These are phyloP conservation scores for Leptodirus hochenwartii DNA, from an alignment of 2,888 invertebrate genomes.

Conservation along the genomic window DNA sequence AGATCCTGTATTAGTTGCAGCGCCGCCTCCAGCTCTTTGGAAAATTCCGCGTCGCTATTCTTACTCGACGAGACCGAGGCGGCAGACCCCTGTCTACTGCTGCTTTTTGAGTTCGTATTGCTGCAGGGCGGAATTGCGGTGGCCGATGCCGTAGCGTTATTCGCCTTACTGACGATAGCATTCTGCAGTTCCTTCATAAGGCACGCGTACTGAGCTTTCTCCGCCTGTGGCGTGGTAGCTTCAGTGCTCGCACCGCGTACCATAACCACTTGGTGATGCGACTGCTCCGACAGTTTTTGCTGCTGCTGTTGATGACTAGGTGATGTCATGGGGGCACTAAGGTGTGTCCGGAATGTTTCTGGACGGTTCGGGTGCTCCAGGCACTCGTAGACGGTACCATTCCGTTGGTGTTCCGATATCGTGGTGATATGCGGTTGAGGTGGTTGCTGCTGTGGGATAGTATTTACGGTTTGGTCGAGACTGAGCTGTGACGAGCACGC, in stretches of 20 bases:
- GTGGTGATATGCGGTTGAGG: conserved; percentile 5
- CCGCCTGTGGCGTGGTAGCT: conserved; percentile 22
- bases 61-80: conserved; percentile 21
- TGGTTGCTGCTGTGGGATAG: conserved; percentile 6
- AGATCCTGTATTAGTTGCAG: conserved; percentile 31
- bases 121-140: conserved; percentile 21
- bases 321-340: too few species aligned
- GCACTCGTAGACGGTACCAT: conserved; percentile 29
- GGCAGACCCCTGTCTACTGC: conserved; percentile 19
- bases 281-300: conserved; percentile 11
- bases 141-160: too few species aligned
- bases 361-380: conserved; percentile 29
- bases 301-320: conserved; percentile 22
- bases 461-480: conserved; percentile 18
- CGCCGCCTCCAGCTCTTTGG: conserved; percentile 30
- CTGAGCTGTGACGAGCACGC: conserved; percentile 30
- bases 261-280: conserved; percentile 20
- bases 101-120: conserved; percentile 19
- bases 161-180: conserved; percentile 26
- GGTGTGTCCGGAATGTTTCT: conserved; percentile 26
- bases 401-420: conserved; percentile 16
- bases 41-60: conserved; percentile 29
- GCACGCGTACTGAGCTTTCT: conserved; percentile 30
- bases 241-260: conserved; percentile 19
- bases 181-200: conserved; percentile 30